Percentiles rank a stretch among this genome's conserved stretches.
phyloP scores from a whole-genome alignment of 1,140 invertebrate species.

The Eueides isabella region DNA sequence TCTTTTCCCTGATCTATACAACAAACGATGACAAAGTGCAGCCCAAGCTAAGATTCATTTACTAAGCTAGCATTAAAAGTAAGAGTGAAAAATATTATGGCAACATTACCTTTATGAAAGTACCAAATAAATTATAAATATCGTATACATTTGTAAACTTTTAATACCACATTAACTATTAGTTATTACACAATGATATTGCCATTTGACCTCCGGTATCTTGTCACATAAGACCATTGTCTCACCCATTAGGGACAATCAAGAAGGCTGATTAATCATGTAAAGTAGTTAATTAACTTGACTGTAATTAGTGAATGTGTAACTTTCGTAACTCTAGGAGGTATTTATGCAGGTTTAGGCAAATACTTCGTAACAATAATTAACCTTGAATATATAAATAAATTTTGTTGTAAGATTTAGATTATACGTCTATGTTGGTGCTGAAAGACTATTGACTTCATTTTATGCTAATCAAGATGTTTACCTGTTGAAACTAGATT shows the following conservation, averaged over 20 bases:
- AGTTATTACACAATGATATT: constrained; percentile 22
- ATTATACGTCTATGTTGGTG: not conserved
- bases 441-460: not conserved
- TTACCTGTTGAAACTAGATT: no score
- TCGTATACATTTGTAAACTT: constrained; percentile 2
- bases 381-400: constrained; percentile 11
- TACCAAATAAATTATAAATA: not conserved
- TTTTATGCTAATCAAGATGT: not conserved
- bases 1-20: no score
- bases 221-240: constrained; percentile 18
- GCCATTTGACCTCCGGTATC: constrained; percentile 17
- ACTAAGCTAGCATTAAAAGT: no score
- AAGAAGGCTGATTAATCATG: constrained; percentile 29
- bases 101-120: not conserved
- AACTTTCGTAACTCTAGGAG: constrained; percentile 6
- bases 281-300: constrained; percentile 15
- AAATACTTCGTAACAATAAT: constrained; percentile 2
- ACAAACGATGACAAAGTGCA: no score
- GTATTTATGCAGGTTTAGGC: not conserved
- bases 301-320: not conserved
- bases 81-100: not conserved
- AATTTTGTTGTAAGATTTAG: not conserved
- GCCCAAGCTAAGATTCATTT: no score
- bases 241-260: constrained; percentile 21
- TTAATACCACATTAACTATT: not conserved